Conservation (phyloP, 2,797 vertebrate genomes). For the Clangula hyemalis region DNA sequence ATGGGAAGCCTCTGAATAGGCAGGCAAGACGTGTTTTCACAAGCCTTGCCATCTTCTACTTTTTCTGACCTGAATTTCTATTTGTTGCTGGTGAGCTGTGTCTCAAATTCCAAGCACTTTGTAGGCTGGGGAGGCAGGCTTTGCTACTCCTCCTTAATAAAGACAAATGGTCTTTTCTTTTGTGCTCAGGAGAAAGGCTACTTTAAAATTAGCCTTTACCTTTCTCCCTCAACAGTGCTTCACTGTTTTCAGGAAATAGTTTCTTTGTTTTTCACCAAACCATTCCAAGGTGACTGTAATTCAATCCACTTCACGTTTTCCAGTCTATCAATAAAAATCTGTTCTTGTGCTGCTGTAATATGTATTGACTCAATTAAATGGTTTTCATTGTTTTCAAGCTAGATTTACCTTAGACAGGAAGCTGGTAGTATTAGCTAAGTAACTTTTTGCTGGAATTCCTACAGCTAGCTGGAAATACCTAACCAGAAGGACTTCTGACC, state of each 20-base stretch:
- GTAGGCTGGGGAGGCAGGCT: conserved; percentile 1
- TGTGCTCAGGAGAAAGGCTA: not conserved
- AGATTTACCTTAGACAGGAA: not conserved
- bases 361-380: not conserved
- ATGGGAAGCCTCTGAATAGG: not conserved
- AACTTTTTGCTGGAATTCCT: not conserved
- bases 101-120: conserved; percentile 23
- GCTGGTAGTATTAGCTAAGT: not conserved
- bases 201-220: not conserved
- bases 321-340: not conserved
- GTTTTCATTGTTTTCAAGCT: not conserved
- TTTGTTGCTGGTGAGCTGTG: not conserved
- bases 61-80: conserved; percentile 58
- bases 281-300: not conserved
- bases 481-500: not conserved
- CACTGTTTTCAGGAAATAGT: not conserved
- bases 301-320: not conserved
- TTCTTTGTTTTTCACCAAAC: not conserved
- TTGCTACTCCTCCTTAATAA: conserved; percentile 43
- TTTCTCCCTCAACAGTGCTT: not conserved
- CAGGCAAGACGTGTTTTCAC: conserved; percentile 18
- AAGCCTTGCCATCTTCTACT: conserved; percentile 2
- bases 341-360: not conserved
- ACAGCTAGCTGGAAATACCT: not conserved
- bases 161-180: not conserved